These are phyloP conservation scores for Amblyjoppa proteus DNA, from an alignment of 2,888 invertebrate genomes.

Conservation along the genomic window DNA sequence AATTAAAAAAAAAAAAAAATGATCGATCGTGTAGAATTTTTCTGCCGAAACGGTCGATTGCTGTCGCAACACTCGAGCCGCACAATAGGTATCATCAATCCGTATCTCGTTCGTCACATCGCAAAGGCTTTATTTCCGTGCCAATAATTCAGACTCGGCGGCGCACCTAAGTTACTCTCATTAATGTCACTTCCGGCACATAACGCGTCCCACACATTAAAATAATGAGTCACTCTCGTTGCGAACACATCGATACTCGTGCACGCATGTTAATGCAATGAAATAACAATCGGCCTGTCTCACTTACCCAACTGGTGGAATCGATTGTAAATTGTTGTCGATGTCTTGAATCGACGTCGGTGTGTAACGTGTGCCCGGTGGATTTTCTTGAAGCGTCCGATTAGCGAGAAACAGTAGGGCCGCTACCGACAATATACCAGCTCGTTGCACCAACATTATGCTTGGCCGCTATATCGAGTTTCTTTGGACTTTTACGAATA, in stretches of 20 bases:
- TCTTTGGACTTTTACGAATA: conserved; percentile 51
- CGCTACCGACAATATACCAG: conserved; percentile 63
- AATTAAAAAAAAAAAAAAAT: neutral
- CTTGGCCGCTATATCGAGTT: conserved; percentile 19
- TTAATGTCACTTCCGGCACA: conserved; percentile 65
- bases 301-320: conserved; percentile 77
- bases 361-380: conserved; percentile 71
- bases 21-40: neutral
- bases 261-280: neutral
- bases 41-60: neutral
- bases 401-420: conserved; percentile 62
- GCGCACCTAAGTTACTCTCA: conserved; percentile 70
- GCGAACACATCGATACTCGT: neutral
- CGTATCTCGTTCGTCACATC: conserved; percentile 69
- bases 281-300: neutral
- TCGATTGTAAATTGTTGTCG: conserved; percentile 77
- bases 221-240: conserved; percentile 27
- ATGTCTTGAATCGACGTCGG: conserved; percentile 73
- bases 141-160: conserved; percentile 70
- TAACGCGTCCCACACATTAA: conserved; percentile 27
- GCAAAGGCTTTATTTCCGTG: conserved; percentile 68
- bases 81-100: conserved; percentile 65
- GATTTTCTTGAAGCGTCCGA: conserved; percentile 65
- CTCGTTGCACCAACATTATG: conserved; percentile 56
- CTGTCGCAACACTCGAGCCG: conserved; percentile 50